Base-by-base conservation (phyloP, 2,888 invertebrate species). In the Morinoia aosen region DNA sequence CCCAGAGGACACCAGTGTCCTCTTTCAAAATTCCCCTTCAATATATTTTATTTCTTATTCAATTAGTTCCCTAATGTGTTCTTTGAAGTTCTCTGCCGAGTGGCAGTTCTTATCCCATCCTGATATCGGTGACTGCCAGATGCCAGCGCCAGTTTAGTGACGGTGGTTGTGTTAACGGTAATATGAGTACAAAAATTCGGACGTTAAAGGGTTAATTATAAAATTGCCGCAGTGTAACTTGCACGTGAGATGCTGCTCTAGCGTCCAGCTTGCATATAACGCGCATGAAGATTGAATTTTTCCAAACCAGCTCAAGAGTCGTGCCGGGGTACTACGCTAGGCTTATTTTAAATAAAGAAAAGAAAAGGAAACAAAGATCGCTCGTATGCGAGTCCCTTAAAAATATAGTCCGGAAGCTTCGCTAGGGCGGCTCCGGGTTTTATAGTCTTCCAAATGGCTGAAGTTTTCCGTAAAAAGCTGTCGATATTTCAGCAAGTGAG, bases 401-500 rank as follows among this genome's bases (percentile, higher is more conserved):
- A 93, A 93, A 93, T 93, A 58, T 93, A 39, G 57, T 93, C 93
- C 93, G 93, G 93, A 93, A 93, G 93, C 93, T 93, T 33, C 93
- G 93, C 93, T 93, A 93, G 93, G 93, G 93, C 93, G 93, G 93
- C 93, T 93, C 57, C 93, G 93, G 93, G 93, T 93, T 93, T 93
- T 93, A 93, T 93, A 93, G 93, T 93, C 93, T 93, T 93, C 93
- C 93, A 93, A 93, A 93, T 93, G 93, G 93, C 93, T 93, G 93
- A 93, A 93, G 93, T 93, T 93, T 33, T 57, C 93, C 56, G 93
- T 93, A 93, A 93, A 93, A 93, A 57, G 93, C 93, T 57, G 93
- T 93, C 93, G 93, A 93, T 93, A 93, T 93, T 93, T 93, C 57
- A 93, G 57, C 93, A 93, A 93, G 93, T 93, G 57, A 93, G 93